Percentiles rank a stretch among this genome's conserved stretches.
Conservation (phyloP, 2,113 vertebrate species). For the Plecturocebus donacophilus region DNA sequence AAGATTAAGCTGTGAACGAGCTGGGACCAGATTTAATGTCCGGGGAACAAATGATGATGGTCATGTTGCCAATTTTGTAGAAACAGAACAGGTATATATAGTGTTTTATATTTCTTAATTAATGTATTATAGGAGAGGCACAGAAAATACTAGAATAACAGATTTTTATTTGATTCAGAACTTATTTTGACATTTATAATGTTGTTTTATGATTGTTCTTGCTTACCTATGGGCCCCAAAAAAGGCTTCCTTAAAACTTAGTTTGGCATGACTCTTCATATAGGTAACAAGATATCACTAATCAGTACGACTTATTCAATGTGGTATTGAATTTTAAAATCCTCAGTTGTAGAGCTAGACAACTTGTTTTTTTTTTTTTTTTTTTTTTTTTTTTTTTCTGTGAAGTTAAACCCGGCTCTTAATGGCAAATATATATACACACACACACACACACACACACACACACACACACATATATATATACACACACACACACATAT, state of each 20-base stretch:
- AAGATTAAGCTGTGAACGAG: slow-evolving; percentile 96
- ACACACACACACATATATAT: too few relatives aligned
- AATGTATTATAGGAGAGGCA: not conserved
- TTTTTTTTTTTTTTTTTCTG: too few relatives aligned
- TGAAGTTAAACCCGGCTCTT: not conserved
- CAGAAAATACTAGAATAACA: not conserved
- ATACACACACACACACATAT: too few relatives aligned
- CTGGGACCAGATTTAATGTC: slow-evolving; percentile 97
- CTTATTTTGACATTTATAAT: slow-evolving; percentile 1
- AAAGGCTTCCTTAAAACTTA: not conserved
- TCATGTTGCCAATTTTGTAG: slow-evolving; percentile 98
- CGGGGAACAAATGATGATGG: slow-evolving; percentile 98
- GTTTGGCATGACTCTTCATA: not conserved
- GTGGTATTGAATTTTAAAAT: slow-evolving; percentile 22
- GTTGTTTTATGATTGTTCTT: not conserved
- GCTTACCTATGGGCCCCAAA: not conserved
- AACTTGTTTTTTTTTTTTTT: not conserved
- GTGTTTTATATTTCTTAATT: not conserved
- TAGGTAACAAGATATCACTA: not conserved
- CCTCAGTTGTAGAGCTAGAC: not conserved
- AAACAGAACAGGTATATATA: slow-evolving; percentile 94
- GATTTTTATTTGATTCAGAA: not conserved
- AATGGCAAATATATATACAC: not conserved
- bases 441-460: too few relatives aligned
- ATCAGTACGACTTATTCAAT: not conserved